Conservation (phyloP, 2,888 invertebrate species). For the Sinodicranocentrus sp. region DNA sequence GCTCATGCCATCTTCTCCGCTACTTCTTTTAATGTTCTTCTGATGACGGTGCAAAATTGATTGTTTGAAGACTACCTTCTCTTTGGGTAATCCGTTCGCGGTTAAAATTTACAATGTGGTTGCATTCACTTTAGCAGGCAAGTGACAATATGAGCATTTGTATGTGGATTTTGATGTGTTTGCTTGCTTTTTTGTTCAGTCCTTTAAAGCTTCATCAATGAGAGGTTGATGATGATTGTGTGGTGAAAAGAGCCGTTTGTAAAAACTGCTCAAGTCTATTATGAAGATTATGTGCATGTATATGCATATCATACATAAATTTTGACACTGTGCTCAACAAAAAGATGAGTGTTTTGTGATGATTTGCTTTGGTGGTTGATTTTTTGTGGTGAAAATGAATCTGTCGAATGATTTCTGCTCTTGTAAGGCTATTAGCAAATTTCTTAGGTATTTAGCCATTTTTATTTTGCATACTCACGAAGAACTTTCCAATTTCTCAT, state of each 20-base stretch:
- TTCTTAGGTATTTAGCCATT: too few relatives aligned
- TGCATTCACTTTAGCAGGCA: neutral
- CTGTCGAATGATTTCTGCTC: neutral
- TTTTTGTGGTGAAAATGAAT: conserved; percentile 6
- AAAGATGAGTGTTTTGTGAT: neutral
- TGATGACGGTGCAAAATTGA: conserved; percentile 58
- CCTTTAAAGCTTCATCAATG: conserved; percentile 6
- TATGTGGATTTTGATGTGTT: neutral
- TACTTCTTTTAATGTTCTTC: conserved; percentile 15
- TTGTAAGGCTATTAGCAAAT: too few relatives aligned
- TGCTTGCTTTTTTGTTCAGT: neutral
- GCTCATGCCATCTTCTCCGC: neutral
- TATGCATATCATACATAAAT: conserved; percentile 64
- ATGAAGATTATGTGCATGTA: conserved; percentile 67
- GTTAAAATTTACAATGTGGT: too few relatives aligned
- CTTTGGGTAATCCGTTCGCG: neutral
- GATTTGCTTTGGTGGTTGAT: neutral
- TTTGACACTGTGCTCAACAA: neutral
- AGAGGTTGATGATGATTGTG: conserved; percentile 36
- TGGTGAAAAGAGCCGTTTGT: conserved; percentile 22
- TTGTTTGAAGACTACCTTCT: conserved; percentile 8
- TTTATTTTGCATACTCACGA: too few relatives aligned
- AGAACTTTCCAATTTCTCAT: too few relatives aligned
- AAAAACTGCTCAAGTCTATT: conserved; percentile 38
- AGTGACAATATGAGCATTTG: too few relatives aligned